Evolutionary conservation across 2,797 vertebrate genomes (phyloP).

Genomic region (Hippopotamyrus pictus): DNA sequence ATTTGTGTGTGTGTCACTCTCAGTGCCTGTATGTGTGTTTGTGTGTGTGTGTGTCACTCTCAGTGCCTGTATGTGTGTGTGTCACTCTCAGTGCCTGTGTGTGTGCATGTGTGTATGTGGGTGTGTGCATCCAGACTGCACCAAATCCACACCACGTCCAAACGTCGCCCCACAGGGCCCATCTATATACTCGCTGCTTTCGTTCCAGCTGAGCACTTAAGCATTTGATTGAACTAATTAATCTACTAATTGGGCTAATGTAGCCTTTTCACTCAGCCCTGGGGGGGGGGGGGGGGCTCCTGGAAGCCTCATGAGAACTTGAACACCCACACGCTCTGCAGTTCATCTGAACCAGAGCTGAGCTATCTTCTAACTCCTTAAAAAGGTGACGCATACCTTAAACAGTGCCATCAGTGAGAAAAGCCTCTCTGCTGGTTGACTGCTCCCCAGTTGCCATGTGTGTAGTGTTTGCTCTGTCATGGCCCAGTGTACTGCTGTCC

Average conservation of each 20-base stretch:
- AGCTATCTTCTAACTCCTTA: neutral
- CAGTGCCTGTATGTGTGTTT: neutral
- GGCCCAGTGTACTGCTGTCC: neutral
- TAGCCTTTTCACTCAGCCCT: neutral
- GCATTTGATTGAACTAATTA: constrained; percentile 10
- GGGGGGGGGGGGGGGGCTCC: neutral
- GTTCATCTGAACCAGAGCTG: neutral
- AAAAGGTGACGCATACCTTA: neutral
- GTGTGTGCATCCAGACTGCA: constrained; percentile 3
- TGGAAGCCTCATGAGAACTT: neutral
- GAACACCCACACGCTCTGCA: neutral
- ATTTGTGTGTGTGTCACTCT: constrained; percentile 9
- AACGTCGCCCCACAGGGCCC: neutral
- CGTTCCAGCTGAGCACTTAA: constrained; percentile 11
- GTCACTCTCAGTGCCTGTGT: neutral
- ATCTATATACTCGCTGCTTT: neutral
- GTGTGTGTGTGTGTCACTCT: constrained; percentile 11
- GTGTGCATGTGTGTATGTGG: neutral
- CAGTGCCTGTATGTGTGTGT: neutral
- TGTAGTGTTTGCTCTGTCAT: neutral
- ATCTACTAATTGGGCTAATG: constrained; percentile 14
- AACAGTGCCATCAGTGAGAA: neutral
- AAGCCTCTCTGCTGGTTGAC: neutral
- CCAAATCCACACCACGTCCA: neutral
- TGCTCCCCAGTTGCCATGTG: neutral